These are phyloP conservation scores for Cyclopterus lumpus DNA, from an alignment of 2,797 vertebrate genomes.

Conservation along the genomic window DNA sequence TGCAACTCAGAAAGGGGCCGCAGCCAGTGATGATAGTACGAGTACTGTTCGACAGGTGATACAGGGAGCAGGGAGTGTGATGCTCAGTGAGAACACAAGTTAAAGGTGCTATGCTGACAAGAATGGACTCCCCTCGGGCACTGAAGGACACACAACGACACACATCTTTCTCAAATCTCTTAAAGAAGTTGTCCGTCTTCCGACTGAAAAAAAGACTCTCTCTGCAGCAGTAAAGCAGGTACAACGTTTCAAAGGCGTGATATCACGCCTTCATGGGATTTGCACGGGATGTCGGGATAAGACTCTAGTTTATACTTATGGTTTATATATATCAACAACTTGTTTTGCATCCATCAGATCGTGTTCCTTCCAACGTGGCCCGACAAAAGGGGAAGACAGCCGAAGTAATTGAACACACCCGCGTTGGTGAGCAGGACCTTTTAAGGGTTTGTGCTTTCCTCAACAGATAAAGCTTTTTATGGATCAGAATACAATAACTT, in stretches of 20 bases:
- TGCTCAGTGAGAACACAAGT: background rate
- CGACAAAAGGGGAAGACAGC: background rate
- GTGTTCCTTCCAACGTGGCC: background rate
- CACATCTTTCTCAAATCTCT: background rate
- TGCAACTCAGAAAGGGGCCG: slow-evolving; percentile 21
- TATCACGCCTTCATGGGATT: background rate
- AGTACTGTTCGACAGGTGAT: slow-evolving; percentile 24
- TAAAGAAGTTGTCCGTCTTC: no score
- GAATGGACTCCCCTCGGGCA: background rate
- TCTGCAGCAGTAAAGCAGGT: background rate
- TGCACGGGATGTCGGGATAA: background rate
- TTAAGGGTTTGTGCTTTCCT: background rate
- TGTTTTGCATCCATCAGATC: background rate
- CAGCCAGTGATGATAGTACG: background rate
- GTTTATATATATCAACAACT: background rate
- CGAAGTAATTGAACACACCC: background rate
- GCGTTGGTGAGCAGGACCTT: background rate
- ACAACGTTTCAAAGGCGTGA: background rate
- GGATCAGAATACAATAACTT: slow-evolving; percentile 1
- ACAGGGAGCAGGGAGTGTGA: slow-evolving; percentile 5
- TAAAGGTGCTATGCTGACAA: background rate
- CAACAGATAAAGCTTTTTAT: background rate
- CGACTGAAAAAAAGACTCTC: background rate
- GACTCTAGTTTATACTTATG: background rate
- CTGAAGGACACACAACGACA: background rate